A percentile compares a stretch with the other conserved stretches of the same genome.
phyloP scores from a whole-genome alignment of 1,140 invertebrate genomes.

The Maconellicoccus hirsutus region DNA sequence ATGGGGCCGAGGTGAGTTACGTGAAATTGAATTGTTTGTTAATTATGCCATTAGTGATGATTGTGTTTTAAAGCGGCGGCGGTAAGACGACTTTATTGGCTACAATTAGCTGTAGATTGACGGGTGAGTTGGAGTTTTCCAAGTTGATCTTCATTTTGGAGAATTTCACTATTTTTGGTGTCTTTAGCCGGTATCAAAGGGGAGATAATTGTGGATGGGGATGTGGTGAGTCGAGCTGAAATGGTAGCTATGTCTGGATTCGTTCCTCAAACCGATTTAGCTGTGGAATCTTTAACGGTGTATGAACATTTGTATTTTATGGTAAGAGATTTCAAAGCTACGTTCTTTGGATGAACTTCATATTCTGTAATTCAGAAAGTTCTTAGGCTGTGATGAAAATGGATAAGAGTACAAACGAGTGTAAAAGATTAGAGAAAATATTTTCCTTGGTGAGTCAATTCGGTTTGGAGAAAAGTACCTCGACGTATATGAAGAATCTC shows the following conservation, averaged over 20 bases:
- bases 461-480: slow-evolving; percentile 54
- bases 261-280: slow-evolving; percentile 57
- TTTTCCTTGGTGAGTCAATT: slow-evolving; percentile 51
- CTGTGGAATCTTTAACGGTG: slow-evolving; percentile 52
- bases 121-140: slow-evolving; percentile 34
- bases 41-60: no score
- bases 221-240: slow-evolving; percentile 43
- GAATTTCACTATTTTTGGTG: no score
- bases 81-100: slow-evolving; percentile 60
- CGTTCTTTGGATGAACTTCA: no score
- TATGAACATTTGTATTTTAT: slow-evolving; percentile 62
- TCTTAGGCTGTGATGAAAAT: slow-evolving; percentile 34
- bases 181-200: slow-evolving; percentile 43
- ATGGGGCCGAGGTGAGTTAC: slow-evolving; percentile 37
- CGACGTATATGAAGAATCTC: slow-evolving; percentile 65
- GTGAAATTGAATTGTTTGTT: background rate
- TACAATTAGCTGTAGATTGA: slow-evolving; percentile 50
- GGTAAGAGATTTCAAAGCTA: slow-evolving; percentile 43
- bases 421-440: slow-evolving; percentile 33
- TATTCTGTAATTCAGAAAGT: background rate
- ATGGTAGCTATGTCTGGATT: slow-evolving; percentile 58
- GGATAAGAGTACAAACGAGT: slow-evolving; percentile 33
- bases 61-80: no score
- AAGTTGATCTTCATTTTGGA: background rate
- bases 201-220: slow-evolving; percentile 53